Base-by-base conservation (phyloP, 1,140 invertebrate genomes). In the Semibalanus balanoides region DNA sequence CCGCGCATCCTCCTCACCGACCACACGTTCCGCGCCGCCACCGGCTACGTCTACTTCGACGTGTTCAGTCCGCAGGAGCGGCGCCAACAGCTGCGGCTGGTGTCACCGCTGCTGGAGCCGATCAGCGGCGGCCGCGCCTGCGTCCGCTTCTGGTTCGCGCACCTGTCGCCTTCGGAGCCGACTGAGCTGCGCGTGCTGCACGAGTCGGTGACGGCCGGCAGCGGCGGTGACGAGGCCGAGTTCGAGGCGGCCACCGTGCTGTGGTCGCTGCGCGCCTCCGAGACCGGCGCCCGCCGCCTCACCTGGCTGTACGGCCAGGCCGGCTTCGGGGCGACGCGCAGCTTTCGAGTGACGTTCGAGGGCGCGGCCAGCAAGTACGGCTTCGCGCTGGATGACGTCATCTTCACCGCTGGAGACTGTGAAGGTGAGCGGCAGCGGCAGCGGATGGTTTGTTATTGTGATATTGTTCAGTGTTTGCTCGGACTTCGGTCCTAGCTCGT, bases 1-100 rank as follows among this genome's bases (percentile, higher is more conserved):
- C 35, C 35, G 35, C 35, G 35, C 35, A 40, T 40, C 35, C 89
- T 89, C 80, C 81, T 90, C 11, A 84, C 89, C 3, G 89, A 90
- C 78, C 90, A 89, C 80, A 90, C 89, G 0, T 90, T 89, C 77
- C 85, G 88, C 19, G 86, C 88, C 17, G 87, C 87, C 64, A 87
- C 88, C 87, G 88, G 89, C 30, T 90, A 90, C 75, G 84, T 88
- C 17, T 90, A 89, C 80, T 90, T 90, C 78, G 89, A 90, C 78
- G 86, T 90, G 9, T 90, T 89, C 78, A 89, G 88, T 77, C 80
- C 74, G 82, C 84, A 79, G 82, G 84, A 79, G 79, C 81, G 78
- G 76, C 76, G 78, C 14, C 84, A 85, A 75, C 79, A 75, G 30
- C 78, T 87, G 5, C 83, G 83, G 31, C 79, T 88, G 7, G 82